Conservation (phyloP, 92 coral and sea anemone species). For the Porites evermanni region DNA sequence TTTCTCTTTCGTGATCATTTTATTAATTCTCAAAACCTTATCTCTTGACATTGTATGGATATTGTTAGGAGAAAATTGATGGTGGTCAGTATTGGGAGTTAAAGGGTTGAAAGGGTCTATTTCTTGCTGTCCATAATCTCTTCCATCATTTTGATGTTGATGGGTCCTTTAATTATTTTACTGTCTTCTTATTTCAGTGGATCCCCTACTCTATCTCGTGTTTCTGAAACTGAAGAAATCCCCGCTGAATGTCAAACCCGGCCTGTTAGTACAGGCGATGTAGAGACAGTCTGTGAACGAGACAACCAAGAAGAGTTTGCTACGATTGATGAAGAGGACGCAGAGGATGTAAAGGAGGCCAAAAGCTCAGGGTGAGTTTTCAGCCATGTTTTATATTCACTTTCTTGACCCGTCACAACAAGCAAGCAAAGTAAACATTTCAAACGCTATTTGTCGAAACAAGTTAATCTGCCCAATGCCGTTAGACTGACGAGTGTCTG, state of each 20-base stretch:
- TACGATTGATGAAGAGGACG: constrained; percentile 76
- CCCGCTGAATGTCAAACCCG: constrained; percentile 60
- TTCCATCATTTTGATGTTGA: neutral
- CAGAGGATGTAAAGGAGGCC: constrained; percentile 45
- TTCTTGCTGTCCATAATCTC: neutral
- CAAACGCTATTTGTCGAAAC: no score
- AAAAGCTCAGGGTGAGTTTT: constrained; percentile 71
- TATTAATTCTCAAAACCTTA: no score
- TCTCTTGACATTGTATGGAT: no score
- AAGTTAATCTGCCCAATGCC: no score
- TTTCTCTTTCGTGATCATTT: no score
- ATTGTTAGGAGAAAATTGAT: no score
- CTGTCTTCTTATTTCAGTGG: neutral
- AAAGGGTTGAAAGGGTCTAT: neutral
- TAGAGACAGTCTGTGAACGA: constrained; percentile 66
- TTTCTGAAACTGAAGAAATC: constrained; percentile 5
- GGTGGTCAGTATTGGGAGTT: no score
- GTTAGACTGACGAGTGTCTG: no score
- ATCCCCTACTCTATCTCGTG: constrained; percentile 19
- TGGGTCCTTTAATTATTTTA: neutral
- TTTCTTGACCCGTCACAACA: no score
- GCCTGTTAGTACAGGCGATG: constrained; percentile 73
- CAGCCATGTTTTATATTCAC: neutral
- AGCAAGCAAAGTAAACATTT: no score
- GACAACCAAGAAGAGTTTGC: constrained; percentile 68